phyloP scores from a whole-genome alignment of 2,888 invertebrate species.

The Patella ulyssiponensis region DNA sequence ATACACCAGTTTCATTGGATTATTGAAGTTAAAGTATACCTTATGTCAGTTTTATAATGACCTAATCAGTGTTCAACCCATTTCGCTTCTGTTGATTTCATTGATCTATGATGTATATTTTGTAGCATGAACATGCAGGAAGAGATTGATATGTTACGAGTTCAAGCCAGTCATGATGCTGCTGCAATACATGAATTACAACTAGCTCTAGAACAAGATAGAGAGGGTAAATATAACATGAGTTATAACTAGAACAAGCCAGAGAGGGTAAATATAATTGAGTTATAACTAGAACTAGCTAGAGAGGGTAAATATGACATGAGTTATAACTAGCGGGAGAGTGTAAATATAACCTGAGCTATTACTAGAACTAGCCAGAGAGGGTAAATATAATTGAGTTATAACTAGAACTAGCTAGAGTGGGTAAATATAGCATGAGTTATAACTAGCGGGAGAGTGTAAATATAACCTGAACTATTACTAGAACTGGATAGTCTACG shows the following conservation, averaged over 20 bases:
- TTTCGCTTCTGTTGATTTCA: not conserved
- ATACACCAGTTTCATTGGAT: not conserved
- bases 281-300: too few species aligned
- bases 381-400: too few species aligned
- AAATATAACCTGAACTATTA: too few species aligned
- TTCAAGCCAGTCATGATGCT: constrained; percentile 64
- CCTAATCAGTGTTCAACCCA: not conserved
- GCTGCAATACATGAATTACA: constrained; percentile 68
- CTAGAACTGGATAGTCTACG: too few species aligned
- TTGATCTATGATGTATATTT: not conserved
- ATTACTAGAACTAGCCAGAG: too few species aligned
- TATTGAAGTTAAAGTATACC: not conserved
- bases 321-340: too few species aligned
- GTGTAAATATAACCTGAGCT: too few species aligned
- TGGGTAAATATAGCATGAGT: too few species aligned
- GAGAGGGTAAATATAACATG: constrained; percentile 57
- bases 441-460: too few species aligned
- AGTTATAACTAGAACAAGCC: not conserved
- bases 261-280: not conserved
- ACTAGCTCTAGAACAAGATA: constrained; percentile 63
- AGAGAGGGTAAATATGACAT: too few species aligned
- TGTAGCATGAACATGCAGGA: constrained; percentile 66
- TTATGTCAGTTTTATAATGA: not conserved
- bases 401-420: too few species aligned
- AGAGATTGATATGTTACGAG: constrained; percentile 63